Evolutionary conservation across 2,113 vertebrate species (phyloP).

Genomic region (Zosterops borbonicus): DNA sequence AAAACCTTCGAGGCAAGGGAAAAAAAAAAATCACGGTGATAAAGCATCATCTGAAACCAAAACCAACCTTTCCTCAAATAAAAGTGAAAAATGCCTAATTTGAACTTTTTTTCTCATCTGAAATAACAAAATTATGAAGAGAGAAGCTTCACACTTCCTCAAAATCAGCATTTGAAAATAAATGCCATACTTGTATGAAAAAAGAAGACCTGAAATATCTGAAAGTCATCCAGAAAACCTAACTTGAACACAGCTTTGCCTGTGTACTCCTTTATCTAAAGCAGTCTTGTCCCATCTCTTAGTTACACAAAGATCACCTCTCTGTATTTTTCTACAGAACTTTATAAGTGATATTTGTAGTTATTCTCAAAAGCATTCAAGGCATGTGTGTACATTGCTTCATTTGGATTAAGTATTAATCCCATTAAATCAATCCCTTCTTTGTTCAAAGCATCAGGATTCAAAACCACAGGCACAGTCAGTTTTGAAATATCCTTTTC

Average conservation of each 20-base stretch:
- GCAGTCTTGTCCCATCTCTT: background rate
- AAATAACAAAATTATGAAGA: background rate
- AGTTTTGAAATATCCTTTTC: conserved; percentile 66
- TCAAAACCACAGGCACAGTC: conserved; percentile 53
- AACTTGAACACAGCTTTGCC: background rate
- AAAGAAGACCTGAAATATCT: background rate
- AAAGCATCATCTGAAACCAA: background rate
- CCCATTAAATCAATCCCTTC: conserved; percentile 57
- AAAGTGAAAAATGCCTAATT: background rate
- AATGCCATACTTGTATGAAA: background rate
- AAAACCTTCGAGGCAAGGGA: background rate
- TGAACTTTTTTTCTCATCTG: background rate
- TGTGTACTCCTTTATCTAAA: background rate
- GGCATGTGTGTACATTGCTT: conserved; percentile 39
- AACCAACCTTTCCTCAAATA: background rate
- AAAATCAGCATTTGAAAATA: background rate
- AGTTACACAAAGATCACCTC: background rate
- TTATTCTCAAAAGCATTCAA: conserved; percentile 53
- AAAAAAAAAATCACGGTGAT: background rate
- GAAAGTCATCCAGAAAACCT: background rate
- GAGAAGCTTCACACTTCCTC: background rate
- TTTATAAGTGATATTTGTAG: conserved; percentile 29
- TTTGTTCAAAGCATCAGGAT: conserved; percentile 63
- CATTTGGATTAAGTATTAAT: conserved; percentile 52
- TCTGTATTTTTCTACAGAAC: background rate